Evolutionary conservation across 1,140 invertebrate genomes (phyloP), one percentile per base, ranked within the genome.

Genomic region (Platorchestia sp.): DNA sequence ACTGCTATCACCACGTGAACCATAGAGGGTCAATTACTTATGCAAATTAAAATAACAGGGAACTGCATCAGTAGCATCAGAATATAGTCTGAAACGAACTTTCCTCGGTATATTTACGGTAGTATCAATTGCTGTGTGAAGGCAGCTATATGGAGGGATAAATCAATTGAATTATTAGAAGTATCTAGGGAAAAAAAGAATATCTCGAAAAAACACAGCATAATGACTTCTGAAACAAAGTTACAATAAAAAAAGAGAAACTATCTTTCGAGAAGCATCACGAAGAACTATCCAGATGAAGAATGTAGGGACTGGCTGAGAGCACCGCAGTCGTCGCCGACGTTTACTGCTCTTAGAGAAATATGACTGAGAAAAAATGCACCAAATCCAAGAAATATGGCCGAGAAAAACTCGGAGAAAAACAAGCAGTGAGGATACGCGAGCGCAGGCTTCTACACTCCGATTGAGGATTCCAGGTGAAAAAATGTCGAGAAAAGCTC

Each of bases 381-480:
- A 44, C 40, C 91, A 27, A 93, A 93, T 93, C 91, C 91, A 93
- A 93, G 91, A 75, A 75, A 75, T 75, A 75, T 75, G 59, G 36
- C 59, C 59, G 59, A 36, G 59, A 93, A 93, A 93, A 93, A 93
- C 91, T 45, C 87, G 41, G 42, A 89, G 41, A 89, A 89, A 89
- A 89, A 89, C 87, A 41, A 89, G 87, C 87, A 89, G n/a, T 44
- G 87, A 89, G 43, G 41, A 89, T 41, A 89, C n/a, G 87, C 41
- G n/a, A 10, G 27, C 59, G 59, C 59, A 22, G 59, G 59, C 3
- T 27, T 75, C 59, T 27, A 36, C 59, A 27, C n/a, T 89, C 41
- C 0, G n/a, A 89, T 42, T 36, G 87, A 43, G 87, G 43, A 89
- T 89, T 89, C 42, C n/a, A 42, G 42, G 87, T 27, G 27, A 43